Percentiles rank a stretch among this genome's conserved stretches.
These are phyloP conservation scores for Drosophila murphyi DNA, from an alignment of 1,140 invertebrate species.

Conservation along the genomic window DNA sequence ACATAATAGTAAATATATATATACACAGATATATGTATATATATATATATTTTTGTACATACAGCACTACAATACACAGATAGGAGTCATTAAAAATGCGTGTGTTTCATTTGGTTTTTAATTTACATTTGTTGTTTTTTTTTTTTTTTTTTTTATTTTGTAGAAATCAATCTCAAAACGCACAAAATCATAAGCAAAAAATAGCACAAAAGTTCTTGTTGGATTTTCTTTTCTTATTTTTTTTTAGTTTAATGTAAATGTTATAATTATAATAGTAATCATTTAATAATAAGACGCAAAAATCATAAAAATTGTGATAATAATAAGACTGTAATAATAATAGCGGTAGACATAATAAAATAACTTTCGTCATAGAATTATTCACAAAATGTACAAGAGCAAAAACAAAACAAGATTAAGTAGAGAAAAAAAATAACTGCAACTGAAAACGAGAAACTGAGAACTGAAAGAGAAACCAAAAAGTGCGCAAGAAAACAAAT, in stretches of 20 bases:
- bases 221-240: too few species aligned
- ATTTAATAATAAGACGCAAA: constrained; percentile 32
- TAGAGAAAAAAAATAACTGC: constrained; percentile 15
- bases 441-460: constrained; percentile 3
- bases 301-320: constrained; percentile 32
- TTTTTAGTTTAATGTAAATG: constrained; percentile 42
- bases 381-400: constrained; percentile 23
- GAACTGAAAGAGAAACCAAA: constrained; percentile 15
- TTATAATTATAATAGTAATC: constrained; percentile 45
- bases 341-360: constrained; percentile 23
- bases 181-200: constrained; percentile 72
- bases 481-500: constrained; percentile 49
- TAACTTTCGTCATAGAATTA: constrained; percentile 9
- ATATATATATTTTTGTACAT: constrained; percentile 10
- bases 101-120: constrained; percentile 50
- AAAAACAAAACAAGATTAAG: constrained; percentile 3
- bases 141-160: constrained; percentile 56
- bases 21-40: too few species aligned
- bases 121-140: constrained; percentile 70
- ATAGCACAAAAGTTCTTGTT: constrained; percentile 60
- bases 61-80: constrained; percentile 33
- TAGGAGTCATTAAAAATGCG: constrained; percentile 58
- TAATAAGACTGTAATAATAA: constrained; percentile 17
- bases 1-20: background rate
- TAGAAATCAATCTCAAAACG: constrained; percentile 78